Evolutionary conservation across 2,888 invertebrate species (phyloP).

Genomic region (Drosophila austrosaltans): DNA sequence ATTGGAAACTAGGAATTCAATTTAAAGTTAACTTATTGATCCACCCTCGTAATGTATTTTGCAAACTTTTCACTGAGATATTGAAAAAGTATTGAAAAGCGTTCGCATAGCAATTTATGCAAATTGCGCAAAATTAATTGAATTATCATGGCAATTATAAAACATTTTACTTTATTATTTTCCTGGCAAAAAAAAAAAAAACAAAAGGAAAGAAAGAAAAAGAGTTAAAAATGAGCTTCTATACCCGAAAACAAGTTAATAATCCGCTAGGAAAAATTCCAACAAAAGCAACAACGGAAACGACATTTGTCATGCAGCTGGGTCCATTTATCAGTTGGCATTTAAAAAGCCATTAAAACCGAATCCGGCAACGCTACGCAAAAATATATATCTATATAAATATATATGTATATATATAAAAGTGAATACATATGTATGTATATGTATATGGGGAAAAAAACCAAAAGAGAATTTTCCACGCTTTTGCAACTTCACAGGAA

Average conservation of each 20-base stretch:
- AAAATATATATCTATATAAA: conserved; percentile 40
- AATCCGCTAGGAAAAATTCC: conserved; percentile 6
- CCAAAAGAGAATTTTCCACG: conserved; percentile 29
- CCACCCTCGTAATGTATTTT: neutral
- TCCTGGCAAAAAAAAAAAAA: neutral
- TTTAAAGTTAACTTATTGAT: neutral
- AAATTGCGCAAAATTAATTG: conserved; percentile 6
- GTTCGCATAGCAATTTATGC: conserved; percentile 1
- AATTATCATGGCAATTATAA: conserved; percentile 8
- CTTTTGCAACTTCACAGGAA: conserved; percentile 48
- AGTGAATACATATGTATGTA: conserved; percentile 6
- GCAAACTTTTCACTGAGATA: neutral
- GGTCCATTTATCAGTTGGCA: conserved; percentile 75
- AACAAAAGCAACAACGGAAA: conserved; percentile 52
- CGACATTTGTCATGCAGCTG: conserved; percentile 75
- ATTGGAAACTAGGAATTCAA: too few relatives aligned
- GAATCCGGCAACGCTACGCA: conserved; percentile 59
- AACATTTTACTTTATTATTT: conserved; percentile 3
- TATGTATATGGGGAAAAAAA: conserved; percentile 25
- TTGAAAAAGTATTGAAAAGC: too few relatives aligned
- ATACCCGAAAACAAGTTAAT: conserved; percentile 3
- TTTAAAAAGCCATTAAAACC: conserved; percentile 81
- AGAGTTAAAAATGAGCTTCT: neutral
- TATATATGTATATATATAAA: conserved; percentile 24
- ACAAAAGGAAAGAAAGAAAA: neutral